phyloP scores from a whole-genome alignment of 2,113 vertebrate species.

The Argyrosomus japonicus region DNA sequence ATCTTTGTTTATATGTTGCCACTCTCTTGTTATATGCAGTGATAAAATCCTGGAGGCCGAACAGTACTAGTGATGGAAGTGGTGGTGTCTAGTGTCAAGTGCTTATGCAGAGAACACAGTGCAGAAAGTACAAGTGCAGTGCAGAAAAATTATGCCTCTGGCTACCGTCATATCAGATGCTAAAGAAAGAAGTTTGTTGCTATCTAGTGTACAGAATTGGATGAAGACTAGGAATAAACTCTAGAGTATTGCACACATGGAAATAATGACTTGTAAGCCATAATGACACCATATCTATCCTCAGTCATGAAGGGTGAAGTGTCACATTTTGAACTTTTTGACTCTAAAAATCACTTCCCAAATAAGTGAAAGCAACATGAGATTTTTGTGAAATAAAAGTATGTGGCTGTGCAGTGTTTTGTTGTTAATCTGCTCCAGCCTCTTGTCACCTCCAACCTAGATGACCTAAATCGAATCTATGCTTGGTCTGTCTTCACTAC shows the following conservation, averaged over 20 bases:
- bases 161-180: background rate
- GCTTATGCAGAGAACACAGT: background rate
- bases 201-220: background rate
- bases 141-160: background rate
- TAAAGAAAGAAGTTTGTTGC: background rate
- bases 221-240: background rate
- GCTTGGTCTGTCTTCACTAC: background rate
- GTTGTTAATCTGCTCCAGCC: background rate
- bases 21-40: background rate
- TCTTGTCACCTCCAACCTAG: conserved; percentile 5
- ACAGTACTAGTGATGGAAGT: conserved; percentile 3
- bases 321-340: background rate
- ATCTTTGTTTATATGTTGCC: conserved; percentile 3
- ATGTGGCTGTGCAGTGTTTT: background rate
- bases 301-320: background rate
- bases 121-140: background rate
- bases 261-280: background rate
- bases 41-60: conserved; percentile 9
- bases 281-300: background rate
- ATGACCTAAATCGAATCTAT: background rate
- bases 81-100: conserved; percentile 26
- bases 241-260: too few relatives aligned
- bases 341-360: background rate
- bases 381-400: background rate
- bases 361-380: background rate